Base-by-base conservation (phyloP, 2,888 invertebrate species). In the Eupithecia insigniata region DNA sequence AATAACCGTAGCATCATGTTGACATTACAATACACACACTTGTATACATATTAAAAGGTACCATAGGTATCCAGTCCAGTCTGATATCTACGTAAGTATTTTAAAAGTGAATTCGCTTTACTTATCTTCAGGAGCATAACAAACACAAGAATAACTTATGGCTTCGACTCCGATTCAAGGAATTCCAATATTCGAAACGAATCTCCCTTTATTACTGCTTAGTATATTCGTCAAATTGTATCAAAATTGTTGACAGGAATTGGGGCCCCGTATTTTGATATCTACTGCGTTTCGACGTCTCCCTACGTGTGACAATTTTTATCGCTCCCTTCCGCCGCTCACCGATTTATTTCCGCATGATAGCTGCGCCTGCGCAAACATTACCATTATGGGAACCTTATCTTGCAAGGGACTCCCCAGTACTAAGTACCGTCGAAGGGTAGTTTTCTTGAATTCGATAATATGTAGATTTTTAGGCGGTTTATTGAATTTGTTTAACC, bases 271-370 rank as follows among this genome's bases (percentile, higher is more conserved):
- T 79, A 76, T 78, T 72, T 71, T 66, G 43, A 72, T 55, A 55
- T 26, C 55, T 55, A 70, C 67, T 66, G 72, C 69, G 70, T 73
- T 68, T 55, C 36, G 61, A 66, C 36, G 68, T 70, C 76, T 73
- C 76, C 76, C 76, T 80, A 67, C 84, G 85, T 88, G 87, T 86
- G 87, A 89, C 85, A 84, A 87, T 89, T 87, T 89, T 92, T 93
- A 92, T 92, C 90, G 90, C 88, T 92, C 92, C 91, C 92, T 91
- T 93, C 93, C 93, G 92, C 90, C 85, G 79, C 82, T 84, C 64
- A 87, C 89, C 82, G 86, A 88, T 92, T 91, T 92, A 92, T 93
- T 93, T 93, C 93, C 92, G 93, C 87, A 84, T 86, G 85, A 76
- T 79, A 82, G 26, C 55, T 86, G 86, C 84, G 88, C 89, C 87